Evolutionary conservation across 2,888 invertebrate species (phyloP).

Genomic region (Aspidapion aeneum): DNA sequence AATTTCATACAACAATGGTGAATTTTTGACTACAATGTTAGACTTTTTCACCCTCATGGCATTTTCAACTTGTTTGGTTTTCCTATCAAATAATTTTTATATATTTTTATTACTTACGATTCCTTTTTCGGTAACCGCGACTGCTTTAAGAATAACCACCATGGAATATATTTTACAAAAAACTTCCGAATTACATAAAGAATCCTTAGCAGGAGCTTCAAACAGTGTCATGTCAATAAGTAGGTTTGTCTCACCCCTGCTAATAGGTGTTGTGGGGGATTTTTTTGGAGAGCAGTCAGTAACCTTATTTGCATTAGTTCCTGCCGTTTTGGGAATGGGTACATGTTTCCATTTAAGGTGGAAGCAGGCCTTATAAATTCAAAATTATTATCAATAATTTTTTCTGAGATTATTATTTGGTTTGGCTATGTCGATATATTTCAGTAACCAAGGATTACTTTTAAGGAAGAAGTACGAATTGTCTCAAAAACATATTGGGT

Average conservation of each 20-base stretch:
- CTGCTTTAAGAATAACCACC: slow-evolving; percentile 55
- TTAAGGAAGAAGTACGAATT: slow-evolving; percentile 53
- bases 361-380: background rate
- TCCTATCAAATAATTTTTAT: slow-evolving; percentile 17
- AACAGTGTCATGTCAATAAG: slow-evolving; percentile 61
- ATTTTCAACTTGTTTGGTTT: slow-evolving; percentile 28
- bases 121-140: slow-evolving; percentile 56
- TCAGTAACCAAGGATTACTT: slow-evolving; percentile 56
- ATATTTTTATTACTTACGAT: slow-evolving; percentile 42
- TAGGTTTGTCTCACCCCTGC: slow-evolving; percentile 58
- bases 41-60: slow-evolving; percentile 55
- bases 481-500: slow-evolving; percentile 57
- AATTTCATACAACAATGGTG: slow-evolving; percentile 50
- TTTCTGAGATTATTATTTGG: slow-evolving; percentile 56
- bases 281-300: slow-evolving; percentile 51
- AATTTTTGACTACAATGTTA: slow-evolving; percentile 51
- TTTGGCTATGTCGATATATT: slow-evolving; percentile 57
- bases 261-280: slow-evolving; percentile 57
- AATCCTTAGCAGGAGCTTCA: slow-evolving; percentile 61
- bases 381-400: too few relatives aligned
- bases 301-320: slow-evolving; percentile 47
- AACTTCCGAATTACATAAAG: slow-evolving; percentile 53
- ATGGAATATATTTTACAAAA: slow-evolving; percentile 58
- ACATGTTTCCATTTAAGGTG: background rate
- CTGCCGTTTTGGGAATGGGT: slow-evolving; percentile 38